These are phyloP conservation scores for Darevskia nairensis DNA, from an alignment of 2,797 vertebrate genomes.

Conservation along the genomic window DNA sequence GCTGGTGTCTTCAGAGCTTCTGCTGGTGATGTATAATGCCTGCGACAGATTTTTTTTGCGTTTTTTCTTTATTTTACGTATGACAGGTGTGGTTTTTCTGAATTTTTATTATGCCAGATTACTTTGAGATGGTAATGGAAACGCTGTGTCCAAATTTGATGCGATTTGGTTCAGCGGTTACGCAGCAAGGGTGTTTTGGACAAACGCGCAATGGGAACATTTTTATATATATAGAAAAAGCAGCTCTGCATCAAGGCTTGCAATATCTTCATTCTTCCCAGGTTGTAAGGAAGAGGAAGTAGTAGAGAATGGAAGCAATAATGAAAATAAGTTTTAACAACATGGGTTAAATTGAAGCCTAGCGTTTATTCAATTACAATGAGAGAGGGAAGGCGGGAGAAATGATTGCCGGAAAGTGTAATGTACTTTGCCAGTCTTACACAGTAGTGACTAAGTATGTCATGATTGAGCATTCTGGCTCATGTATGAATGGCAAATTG, in stretches of 20 bases:
- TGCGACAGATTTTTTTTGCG: no score
- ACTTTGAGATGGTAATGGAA: no score
- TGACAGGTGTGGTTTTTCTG: no score
- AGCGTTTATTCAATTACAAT: constrained; percentile 23
- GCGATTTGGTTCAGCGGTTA: no score
- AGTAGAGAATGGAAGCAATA: constrained; percentile 6
- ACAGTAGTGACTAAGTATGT: constrained; percentile 48
- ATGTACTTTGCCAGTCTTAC: constrained; percentile 18
- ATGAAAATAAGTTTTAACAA: constrained; percentile 33
- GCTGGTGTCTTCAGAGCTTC: no score
- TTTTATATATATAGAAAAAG: not conserved
- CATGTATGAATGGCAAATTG: constrained; percentile 22
- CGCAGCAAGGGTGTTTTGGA: no score
- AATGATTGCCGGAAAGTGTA: constrained; percentile 34
- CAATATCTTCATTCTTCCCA: not conserved
- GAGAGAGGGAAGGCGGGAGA: constrained; percentile 17
- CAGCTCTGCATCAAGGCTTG: not conserved
- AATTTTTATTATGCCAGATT: no score
- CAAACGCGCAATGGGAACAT: no score
- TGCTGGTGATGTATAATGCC: no score
- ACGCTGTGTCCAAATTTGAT: no score
- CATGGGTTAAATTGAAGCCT: not conserved
- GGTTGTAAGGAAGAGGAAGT: constrained; percentile 48
- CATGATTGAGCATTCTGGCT: constrained; percentile 27
- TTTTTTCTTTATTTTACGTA: no score